Evolutionary conservation across 2,113 vertebrate genomes (phyloP).

Genomic region (Lynx canadensis): DNA sequence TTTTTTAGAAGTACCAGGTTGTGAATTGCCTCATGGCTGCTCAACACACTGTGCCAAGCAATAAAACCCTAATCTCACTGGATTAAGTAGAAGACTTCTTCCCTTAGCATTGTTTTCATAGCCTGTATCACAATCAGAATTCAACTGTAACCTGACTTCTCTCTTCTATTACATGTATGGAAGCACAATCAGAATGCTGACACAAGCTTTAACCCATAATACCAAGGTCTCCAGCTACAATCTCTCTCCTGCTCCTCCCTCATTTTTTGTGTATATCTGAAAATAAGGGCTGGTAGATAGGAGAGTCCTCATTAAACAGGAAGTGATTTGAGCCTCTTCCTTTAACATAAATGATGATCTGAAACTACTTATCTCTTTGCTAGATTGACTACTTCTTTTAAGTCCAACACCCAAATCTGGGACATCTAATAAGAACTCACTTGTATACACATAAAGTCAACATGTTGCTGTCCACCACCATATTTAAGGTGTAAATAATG

Average conservation of each 20-base stretch:
- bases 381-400: not conserved
- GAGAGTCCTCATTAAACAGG: not conserved
- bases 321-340: not conserved
- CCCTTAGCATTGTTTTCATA: slow-evolving; percentile 71
- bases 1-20: slow-evolving; percentile 81
- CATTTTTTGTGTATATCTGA: not conserved
- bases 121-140: slow-evolving; percentile 53
- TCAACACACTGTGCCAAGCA: slow-evolving; percentile 84
- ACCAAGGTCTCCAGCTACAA: not conserved
- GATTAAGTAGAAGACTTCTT: slow-evolving; percentile 69
- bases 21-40: slow-evolving; percentile 85
- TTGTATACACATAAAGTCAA: not conserved
- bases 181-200: slow-evolving; percentile 4
- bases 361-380: not conserved
- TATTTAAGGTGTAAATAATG: not conserved
- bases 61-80: slow-evolving; percentile 81
- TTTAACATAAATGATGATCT: not conserved
- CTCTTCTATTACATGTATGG: not conserved
- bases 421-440: not conserved
- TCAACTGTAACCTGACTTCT: slow-evolving; percentile 38
- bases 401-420: not conserved
- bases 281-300: not conserved
- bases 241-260: not conserved
- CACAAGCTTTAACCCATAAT: not conserved
- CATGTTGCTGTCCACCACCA: not conserved